Base-by-base conservation (phyloP, 2,113 vertebrate species). In the Calyptomena viridis region DNA sequence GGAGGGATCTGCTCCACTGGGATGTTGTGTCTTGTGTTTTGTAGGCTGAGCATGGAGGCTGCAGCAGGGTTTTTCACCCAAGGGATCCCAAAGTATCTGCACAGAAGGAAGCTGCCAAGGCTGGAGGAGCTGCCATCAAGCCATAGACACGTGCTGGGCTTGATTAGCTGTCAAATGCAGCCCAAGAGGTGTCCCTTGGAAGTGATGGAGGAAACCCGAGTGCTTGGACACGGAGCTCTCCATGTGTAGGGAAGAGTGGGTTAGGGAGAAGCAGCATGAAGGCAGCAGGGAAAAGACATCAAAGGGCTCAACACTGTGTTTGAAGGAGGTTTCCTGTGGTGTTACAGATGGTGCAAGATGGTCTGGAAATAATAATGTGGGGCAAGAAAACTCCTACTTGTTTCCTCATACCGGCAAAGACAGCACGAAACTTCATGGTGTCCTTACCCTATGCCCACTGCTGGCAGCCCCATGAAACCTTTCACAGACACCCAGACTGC, bases 121-220 rank as follows among this genome's bases (percentile, higher is more conserved):
- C 68, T 84, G 77, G 42, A 84, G 71, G 62, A 93, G 71, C 35
- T 82, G 63, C 25, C 42, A 52, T 23, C 68, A 84, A 8, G 68
- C 30, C 58, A 30, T 20, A 63, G n/a, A 10, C 1, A 3, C 1
- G 0, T 0, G 14, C 2, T 1, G 1, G 12, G 47, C 42, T 33
- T 12, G 55, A 5, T 35, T 18, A 44, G 42, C 35, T 68, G 37
- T 9, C 63, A 55, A 87, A 53, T 7, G 28, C 20, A n/a, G 55
- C 7, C 46, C 55, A 27, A 18, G 60, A 56, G 46, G 12, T 6
- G 20, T 49, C 44, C 25, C 46, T 73, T 39, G 56, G 76, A 42
- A 35, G 18, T 1, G 63, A 20, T 19, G 75, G 85, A 62, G 50
- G 46, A 73, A 74, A 15, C n/a, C 31, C 5, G 15, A 40, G 53